These are phyloP conservation scores for Drosophila stalkeri DNA, from an alignment of 2,888 invertebrate genomes.

Conservation along the genomic window DNA sequence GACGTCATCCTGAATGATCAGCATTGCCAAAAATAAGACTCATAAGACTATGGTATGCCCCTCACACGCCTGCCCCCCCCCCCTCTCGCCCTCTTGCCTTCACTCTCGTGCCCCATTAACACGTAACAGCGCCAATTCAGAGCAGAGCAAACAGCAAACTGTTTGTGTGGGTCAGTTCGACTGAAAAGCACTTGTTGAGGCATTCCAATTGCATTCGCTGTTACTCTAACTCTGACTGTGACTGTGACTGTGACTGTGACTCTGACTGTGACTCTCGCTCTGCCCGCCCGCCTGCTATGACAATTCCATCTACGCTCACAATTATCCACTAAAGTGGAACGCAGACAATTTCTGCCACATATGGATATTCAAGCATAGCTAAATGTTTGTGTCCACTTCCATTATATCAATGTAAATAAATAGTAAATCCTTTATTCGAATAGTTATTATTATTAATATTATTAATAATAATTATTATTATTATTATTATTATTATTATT, in stretches of 20 bases:
- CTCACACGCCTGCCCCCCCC: neutral
- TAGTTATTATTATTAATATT: too few relatives aligned
- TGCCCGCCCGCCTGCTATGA: neutral
- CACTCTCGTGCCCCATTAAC: neutral
- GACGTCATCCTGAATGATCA: constrained; percentile 34
- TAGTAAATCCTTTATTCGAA: too few relatives aligned
- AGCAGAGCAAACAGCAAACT: constrained; percentile 43
- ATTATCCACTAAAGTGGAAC: neutral
- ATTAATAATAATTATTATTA: too few relatives aligned
- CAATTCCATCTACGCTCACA: neutral
- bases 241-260: neutral
- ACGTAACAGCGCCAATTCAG: constrained; percentile 8
- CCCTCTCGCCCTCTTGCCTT: neutral
- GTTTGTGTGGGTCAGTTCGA: constrained; percentile 68
- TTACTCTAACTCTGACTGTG: neutral
- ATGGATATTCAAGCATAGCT: neutral
- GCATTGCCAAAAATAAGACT: constrained; percentile 61
- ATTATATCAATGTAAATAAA: too few relatives aligned
- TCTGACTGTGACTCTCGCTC: neutral
- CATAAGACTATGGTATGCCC: constrained; percentile 19
- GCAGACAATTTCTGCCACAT: neutral
- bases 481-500: too few relatives aligned
- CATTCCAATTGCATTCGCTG: constrained; percentile 17
- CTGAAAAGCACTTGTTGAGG: constrained; percentile 59
- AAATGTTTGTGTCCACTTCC: neutral